Conservation (phyloP, 2,797 vertebrate genomes). For the Lepus townsendii region DNA sequence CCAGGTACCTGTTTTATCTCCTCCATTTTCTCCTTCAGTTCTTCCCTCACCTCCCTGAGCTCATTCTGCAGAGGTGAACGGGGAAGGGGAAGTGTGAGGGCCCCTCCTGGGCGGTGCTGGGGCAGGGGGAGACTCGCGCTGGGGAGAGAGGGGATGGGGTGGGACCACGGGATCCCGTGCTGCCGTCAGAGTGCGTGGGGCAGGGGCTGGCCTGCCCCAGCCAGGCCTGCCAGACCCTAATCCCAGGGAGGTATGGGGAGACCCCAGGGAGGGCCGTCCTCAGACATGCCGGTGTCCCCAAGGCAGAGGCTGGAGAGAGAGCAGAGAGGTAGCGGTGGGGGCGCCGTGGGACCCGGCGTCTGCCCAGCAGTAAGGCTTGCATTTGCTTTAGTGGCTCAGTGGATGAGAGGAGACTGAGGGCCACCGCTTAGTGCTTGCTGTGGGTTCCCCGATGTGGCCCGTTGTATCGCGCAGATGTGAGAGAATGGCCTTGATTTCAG, state of each 20-base stretch:
- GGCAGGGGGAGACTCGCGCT: not conserved
- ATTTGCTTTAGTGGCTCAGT: not conserved
- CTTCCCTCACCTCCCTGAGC: slow-evolving; percentile 80
- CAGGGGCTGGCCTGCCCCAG: fast-evolving
- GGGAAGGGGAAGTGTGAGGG: not conserved
- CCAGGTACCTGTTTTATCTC: slow-evolving; percentile 81
- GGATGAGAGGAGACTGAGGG: not conserved
- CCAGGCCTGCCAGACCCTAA: no score
- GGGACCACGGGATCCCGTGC: fast-evolving
- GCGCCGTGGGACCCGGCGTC: not conserved
- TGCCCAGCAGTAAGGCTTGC: not conserved
- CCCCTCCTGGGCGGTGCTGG: not conserved
- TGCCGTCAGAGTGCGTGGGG: fast-evolving
- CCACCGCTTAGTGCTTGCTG: not conserved
- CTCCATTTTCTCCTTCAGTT: slow-evolving; percentile 83
- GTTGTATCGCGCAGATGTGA: not conserved
- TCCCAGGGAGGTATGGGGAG: not conserved
- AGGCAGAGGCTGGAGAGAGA: not conserved
- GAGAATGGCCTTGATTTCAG: slow-evolving; percentile 9
- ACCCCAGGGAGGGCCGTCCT: not conserved
- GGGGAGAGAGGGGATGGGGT: not conserved
- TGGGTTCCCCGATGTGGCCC: not conserved
- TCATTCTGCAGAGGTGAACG: slow-evolving; percentile 75
- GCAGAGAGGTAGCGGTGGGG: not conserved
- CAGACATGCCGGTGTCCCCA: not conserved